These are phyloP conservation scores for Penaeus indicus DNA, from an alignment of 1,140 invertebrate genomes.

Conservation along the genomic window DNA sequence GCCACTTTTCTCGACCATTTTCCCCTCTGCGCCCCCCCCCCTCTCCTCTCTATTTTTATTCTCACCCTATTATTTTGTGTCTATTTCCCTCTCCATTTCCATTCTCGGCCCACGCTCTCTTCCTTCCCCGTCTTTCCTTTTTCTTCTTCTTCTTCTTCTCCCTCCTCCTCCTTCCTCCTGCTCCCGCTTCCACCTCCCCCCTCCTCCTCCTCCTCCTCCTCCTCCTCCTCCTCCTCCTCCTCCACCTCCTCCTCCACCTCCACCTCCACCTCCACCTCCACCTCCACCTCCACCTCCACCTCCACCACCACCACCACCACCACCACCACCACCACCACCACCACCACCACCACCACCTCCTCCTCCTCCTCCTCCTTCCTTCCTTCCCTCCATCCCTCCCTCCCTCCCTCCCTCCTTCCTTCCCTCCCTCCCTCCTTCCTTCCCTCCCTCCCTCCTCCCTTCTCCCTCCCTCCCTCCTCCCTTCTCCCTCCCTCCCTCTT, in stretches of 20 bases:
- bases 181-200: not conserved
- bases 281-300: not conserved
- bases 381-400: not conserved
- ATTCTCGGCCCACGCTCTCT: not conserved
- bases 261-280: not conserved
- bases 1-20: too few species aligned
- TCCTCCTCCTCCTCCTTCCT: not conserved
- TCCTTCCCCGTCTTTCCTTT: not conserved
- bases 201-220: not conserved
- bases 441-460: constrained; percentile 2
- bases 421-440: not conserved
- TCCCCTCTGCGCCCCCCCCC: too few species aligned
- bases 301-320: not conserved
- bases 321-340: not conserved
- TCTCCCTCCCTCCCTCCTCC: not conserved
- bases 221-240: not conserved
- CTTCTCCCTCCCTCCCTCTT: not conserved
- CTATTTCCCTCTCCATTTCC: not conserved
- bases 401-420: not conserved
- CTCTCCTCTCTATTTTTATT: too few species aligned
- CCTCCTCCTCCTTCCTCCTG: not conserved
- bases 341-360: not conserved
- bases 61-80: too few species aligned
- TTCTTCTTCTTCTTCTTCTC: not conserved
- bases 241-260: not conserved